Conservation (phyloP, 2,113 vertebrate genomes). For the Lonchura striata region DNA sequence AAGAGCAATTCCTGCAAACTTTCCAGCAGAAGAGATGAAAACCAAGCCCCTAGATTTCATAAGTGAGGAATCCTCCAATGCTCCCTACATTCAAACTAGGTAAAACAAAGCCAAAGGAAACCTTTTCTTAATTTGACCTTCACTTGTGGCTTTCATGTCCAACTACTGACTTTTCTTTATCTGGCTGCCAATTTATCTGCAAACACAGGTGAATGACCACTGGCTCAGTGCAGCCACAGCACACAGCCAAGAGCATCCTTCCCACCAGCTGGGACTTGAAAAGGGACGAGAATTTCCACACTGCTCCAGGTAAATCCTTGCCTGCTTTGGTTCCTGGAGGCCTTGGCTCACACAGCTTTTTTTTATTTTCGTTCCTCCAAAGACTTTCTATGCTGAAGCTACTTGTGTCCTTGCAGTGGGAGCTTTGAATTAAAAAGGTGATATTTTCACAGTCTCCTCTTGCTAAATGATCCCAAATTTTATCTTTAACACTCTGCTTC, state of each 20-base stretch:
- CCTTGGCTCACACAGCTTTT: not conserved
- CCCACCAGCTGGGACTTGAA: not conserved
- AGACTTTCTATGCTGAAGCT: not conserved
- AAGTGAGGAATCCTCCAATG: rapidly evolving
- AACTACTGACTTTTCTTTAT: not conserved
- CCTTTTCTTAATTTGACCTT: not conserved
- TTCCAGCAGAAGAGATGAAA: not conserved
- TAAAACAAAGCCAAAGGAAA: not conserved
- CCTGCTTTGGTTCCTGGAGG: not conserved
- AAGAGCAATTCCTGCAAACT: not conserved
- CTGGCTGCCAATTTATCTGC: not conserved
- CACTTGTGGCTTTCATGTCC: not conserved
- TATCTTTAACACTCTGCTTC: not conserved
- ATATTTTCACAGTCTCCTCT: not conserved
- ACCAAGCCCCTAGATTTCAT: not conserved
- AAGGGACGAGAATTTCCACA: not conserved
- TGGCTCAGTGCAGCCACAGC: not conserved
- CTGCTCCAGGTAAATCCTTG: not conserved
- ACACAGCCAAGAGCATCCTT: rapidly evolving
- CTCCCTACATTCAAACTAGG: not conserved
- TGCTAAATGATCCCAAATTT: not conserved
- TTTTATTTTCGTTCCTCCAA: not conserved
- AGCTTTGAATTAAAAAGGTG: not conserved
- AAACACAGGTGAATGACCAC: not conserved
- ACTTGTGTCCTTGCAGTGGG: not conserved